These are phyloP conservation scores for Pristionchus entomophagus DNA, from an alignment of 2,888 invertebrate genomes.

Conservation along the genomic window DNA sequence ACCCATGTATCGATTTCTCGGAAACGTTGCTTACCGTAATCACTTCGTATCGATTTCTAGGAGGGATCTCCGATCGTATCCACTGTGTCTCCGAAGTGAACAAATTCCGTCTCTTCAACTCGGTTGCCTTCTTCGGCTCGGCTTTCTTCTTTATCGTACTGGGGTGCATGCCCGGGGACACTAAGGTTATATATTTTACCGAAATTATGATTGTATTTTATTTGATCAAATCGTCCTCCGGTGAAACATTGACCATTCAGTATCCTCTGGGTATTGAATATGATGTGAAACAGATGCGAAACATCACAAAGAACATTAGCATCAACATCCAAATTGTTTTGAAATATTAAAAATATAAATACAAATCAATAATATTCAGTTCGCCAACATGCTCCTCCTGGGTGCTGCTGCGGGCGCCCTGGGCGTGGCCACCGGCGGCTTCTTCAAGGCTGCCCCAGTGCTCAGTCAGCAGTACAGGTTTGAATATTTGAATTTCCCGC, in stretches of 20 bases:
- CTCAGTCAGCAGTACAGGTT: conserved; percentile 71
- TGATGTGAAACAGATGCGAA: too few relatives aligned
- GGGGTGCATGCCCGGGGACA: conserved; percentile 54
- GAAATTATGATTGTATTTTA: not conserved
- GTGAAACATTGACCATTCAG: not conserved
- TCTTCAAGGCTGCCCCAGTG: conserved; percentile 73
- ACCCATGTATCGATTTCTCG: too few relatives aligned
- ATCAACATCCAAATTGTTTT: not conserved
- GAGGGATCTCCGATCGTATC: conserved; percentile 55
- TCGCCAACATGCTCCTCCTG: conserved; percentile 60
- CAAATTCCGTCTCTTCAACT: conserved; percentile 69
- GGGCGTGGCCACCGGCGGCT: conserved; percentile 72
- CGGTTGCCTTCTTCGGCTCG: conserved; percentile 66
- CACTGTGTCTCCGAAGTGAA: conserved; percentile 62
- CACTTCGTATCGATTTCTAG: conserved; percentile 28
- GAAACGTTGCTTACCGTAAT: too few relatives aligned
- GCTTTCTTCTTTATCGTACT: conserved; percentile 57
- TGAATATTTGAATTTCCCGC: not conserved
- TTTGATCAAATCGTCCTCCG: not conserved
- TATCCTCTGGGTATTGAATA: too few relatives aligned
- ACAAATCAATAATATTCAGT: conserved; percentile 17
- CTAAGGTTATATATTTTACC: not conserved
- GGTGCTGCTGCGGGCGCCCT: conserved; percentile 62
- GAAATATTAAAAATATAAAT: not conserved
- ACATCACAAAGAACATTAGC: not conserved